Evolutionary conservation across 2,113 vertebrate species (phyloP), one percentile per base, ranked within the genome.

Genomic region (Melozone crissalis): DNA sequence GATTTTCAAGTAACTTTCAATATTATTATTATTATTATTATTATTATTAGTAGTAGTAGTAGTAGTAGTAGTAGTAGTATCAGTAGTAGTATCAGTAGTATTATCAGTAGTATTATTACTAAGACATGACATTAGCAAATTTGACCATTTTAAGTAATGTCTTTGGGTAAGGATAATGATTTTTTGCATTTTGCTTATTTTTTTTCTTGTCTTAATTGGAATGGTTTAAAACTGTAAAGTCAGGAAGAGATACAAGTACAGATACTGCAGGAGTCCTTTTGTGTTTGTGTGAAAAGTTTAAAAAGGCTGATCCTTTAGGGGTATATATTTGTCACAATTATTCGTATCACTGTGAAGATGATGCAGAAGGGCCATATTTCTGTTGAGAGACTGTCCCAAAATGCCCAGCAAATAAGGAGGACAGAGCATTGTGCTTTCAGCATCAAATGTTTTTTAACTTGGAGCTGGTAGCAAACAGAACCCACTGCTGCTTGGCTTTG

Each of bases 281-380:
- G 19, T 44, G 17, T 31, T 82, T 47, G 22, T 39, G 8, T 0
- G 0, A 59, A n/a, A 94, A 52, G 33, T 52, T 84, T 14, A 77
- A 47, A 8, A 27, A 61, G 22, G 28, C 10, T 0, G 0, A n/a
- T 0, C 0, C 13, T 78, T 47, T 61, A 58, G 20, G 14, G 39
- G 33, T 17, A 61, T 2, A 16, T 9, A 5, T 71, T 65, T 84
- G 52, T 54, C 78, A 69, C 26, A 76, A 68, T 59, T 87, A 47
- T 49, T 76, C 33, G 37, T 61, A 49, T 33, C 23, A 59, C 31
- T 67, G 41, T 37, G 33, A 66, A 81, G 47, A 22, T 33, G 20
- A 15, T 58, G 20, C 39, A 66, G 49, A 58, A 80, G 14, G 65
- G 15, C 15, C 44, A 58, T 54, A 58, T 82, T 79, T 18, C 24